Percentiles rank a stretch among this genome's conserved stretches.
Conservation (phyloP, 2,888 invertebrate genomes). For the Drosophila birchii region DNA sequence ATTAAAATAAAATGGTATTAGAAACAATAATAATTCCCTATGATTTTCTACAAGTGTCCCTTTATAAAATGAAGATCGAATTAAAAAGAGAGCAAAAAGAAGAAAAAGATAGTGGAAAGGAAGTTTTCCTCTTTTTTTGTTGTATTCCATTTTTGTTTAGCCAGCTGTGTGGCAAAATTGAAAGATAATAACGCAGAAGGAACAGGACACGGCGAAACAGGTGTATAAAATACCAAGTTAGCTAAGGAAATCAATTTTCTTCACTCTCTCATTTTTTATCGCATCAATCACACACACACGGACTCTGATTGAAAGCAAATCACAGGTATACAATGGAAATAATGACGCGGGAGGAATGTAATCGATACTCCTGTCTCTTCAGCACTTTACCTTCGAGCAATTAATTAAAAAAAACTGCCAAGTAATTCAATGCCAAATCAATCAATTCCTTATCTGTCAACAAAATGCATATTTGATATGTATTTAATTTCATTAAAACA, state of each 20-base stretch:
- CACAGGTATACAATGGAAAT: slow-evolving; percentile 31
- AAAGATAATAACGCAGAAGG: slow-evolving; percentile 69
- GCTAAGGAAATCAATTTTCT: slow-evolving; percentile 31
- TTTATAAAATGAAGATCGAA: slow-evolving; percentile 21
- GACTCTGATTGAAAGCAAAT: slow-evolving; percentile 29
- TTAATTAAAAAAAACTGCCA: slow-evolving; percentile 12
- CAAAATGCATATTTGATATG: not conserved
- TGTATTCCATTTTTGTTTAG: slow-evolving; percentile 55
- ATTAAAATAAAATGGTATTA: not conserved
- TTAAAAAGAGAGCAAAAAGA: slow-evolving; percentile 6
- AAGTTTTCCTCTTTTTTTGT: not conserved
- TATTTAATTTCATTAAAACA: not conserved
- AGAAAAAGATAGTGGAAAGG: slow-evolving; percentile 1
- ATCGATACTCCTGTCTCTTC: slow-evolving; percentile 13
- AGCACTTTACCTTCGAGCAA: not conserved
- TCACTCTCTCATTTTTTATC: slow-evolving; percentile 1
- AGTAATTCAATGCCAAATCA: slow-evolving; percentile 2
- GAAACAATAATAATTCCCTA: not conserved
- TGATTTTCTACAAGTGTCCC: not conserved
- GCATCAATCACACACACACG: slow-evolving; percentile 24
- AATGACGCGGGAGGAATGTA: slow-evolving; percentile 6
- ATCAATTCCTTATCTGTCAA: slow-evolving; percentile 8
- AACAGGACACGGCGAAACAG: slow-evolving; percentile 22
- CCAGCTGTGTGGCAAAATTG: slow-evolving; percentile 72
- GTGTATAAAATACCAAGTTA: slow-evolving; percentile 16